Evolutionary conservation across 2,888 invertebrate genomes (phyloP), one percentile per base, ranked within the genome.

Genomic region (Acheta domesticus): DNA sequence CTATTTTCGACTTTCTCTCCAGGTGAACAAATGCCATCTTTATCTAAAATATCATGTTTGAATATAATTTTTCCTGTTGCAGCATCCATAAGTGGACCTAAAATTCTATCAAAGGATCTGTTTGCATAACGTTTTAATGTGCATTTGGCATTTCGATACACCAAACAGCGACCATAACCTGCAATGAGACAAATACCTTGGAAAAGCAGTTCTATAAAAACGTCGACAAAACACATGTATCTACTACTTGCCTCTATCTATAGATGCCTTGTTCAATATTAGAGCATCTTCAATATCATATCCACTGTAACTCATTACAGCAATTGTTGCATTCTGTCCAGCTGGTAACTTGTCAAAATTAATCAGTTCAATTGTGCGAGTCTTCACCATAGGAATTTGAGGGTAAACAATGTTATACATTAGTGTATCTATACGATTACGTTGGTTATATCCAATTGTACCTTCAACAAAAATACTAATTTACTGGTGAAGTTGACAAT

Each of bases 201-300:
- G 49, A 49, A 77, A 48, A 14, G 20, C 76, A 76, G 5, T 21
- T 80, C 20, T 5, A 73, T 73, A 73, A 73, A 73, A 11, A 36
- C 23, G 3, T 23, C 36, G 8, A 36, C 8, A 36, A 36, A 36
- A 36, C 1, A 8, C 36, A 36, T 36, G 36, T 8, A 12, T 62
- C 62, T n/a, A 62, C 23, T 48, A 20, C 75, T 82, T 81, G 75
- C 95, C 99, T 84, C 99, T 91, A 86, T 99, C 99, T 77, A 99
- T 91, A 0, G 98, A 98, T 0, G 98, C 96, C 87, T 95, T 96
- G 85, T 99, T 99, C 16, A 99, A 89, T 82, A 99, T 94, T 16
- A 99, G 88, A 0, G 99, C 99, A 86, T 99, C 99, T 89, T 99
- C 99, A 83, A 99, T 99, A 87, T 99, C 99, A 85, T 98, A 99